Base-by-base conservation (phyloP, 2,797 vertebrate genomes). In the Acanthopagrus latus region DNA sequence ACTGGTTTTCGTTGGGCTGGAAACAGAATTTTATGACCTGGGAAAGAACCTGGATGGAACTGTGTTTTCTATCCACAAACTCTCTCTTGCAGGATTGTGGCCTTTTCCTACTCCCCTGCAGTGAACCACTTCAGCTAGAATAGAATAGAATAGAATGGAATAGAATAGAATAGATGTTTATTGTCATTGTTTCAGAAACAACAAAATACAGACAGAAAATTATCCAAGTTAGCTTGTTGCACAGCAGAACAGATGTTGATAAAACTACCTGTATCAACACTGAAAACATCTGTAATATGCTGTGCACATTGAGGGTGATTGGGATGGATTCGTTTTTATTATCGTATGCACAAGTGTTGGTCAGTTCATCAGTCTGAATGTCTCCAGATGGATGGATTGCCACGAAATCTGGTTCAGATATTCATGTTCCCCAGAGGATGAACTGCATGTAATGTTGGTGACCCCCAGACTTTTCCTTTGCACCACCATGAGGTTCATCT, bases 1-100 rank as follows among this genome's bases (percentile, higher is more conserved):
- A 58, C 43, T 71, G 46, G 47, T 74, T 41, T 51, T 65, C 43
- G 60, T 5, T 8, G 18, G 17, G 20, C 50, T 74, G 7, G 38
- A 27, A 72, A 25, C 12, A 25, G 20, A 70, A 27, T 68, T 50
- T 48, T 7, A 13, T 44, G 18, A 51, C 46, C 20, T 23, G 25
- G 18, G 20, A 23, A 57, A 55, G 43, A 13, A 71, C n/a, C 46
- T 57, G 29, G 13, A 55, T 47, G 50, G 27, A 75, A 38, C 5
- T 47, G 17, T 23, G 44, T 52, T 38, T 58, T 64, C 23, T 3
- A 3, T 25, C 10, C 14, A 16, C 3, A 16, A n/a, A 13, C 20
- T 54, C 55, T n/a, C 29, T 46, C 38, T 2, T 68, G 43, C 38
- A 46, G 43, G 41, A 58, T 56, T 47, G 66, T 21, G 11, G 25